Evolutionary conservation across 2,888 invertebrate genomes (phyloP).

Genomic region (Leucania comma): DNA sequence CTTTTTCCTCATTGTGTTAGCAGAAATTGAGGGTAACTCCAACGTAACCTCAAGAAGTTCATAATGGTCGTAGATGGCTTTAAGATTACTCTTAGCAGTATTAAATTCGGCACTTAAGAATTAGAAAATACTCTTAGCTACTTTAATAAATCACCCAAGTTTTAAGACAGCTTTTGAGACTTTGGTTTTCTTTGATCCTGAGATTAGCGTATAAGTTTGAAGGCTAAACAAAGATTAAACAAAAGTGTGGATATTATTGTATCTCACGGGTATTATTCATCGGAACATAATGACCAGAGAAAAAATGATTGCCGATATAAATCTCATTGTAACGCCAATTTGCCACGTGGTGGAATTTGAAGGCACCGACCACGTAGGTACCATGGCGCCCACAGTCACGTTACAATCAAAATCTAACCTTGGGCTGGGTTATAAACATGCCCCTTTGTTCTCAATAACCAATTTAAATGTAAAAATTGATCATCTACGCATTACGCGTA

Average conservation of each 20-base stretch:
- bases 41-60: too few species aligned
- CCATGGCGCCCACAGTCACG: conserved; percentile 43
- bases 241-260: conserved; percentile 39
- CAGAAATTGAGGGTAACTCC: too few species aligned
- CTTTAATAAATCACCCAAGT: background rate
- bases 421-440: conserved; percentile 62
- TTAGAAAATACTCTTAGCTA: background rate
- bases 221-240: conserved; percentile 43
- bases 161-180: too few species aligned
- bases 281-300: conserved; percentile 46
- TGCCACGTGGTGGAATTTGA: conserved; percentile 58
- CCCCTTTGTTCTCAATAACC: conserved; percentile 67
- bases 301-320: conserved; percentile 57
- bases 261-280: conserved; percentile 61
- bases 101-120: background rate
- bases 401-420: conserved; percentile 64
- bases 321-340: conserved; percentile 61
- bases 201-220: conserved; percentile 11
- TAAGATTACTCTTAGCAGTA: too few species aligned
- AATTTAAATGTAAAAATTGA: conserved; percentile 72
- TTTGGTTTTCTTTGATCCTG: too few species aligned
- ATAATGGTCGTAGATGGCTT: too few species aligned
- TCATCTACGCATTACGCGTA: conserved; percentile 68
- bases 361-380: conserved; percentile 26
- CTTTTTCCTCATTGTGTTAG: too few species aligned